Base-by-base conservation (phyloP, 2,113 vertebrate species). In the Polyodon spathula region DNA sequence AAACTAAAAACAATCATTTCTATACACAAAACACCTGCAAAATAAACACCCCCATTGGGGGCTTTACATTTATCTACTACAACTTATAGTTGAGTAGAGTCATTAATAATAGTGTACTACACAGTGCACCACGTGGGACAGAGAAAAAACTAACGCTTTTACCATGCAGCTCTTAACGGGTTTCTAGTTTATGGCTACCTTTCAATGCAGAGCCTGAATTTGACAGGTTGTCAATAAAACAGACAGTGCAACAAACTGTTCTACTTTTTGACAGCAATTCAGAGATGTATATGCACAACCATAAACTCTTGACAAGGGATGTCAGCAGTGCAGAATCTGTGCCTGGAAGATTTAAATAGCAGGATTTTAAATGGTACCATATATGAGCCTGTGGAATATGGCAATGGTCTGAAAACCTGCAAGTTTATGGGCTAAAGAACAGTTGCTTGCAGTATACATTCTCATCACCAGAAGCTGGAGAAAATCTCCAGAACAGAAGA, bases 201-300 rank as follows among this genome's bases (percentile, higher is more conserved):
- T 54, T 54, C 57, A 64, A 69, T 61, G 39, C 58, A 54, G n/a
- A 10, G 58, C 40, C 55, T 60, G 59, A 63, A 63, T 65, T 46
- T 72, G 71, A 78, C 73, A 78, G 73, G 59, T 72, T 66, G 69
- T 68, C 73, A 68, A 75, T 75, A 75, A 16, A 54, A 50, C 54
- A 50, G 57, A 48, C 54, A n/a, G 56, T 54, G 63, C 42, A 55
- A 40, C 61, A 39, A 37, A 48, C 16, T 37, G 50, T 54, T 12
- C 2, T 16, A 69, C 59, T 71, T 71, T 71, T 58, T 72, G 71
- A 75, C 68, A 71, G 68, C 53, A 6, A 48, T 66, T 63, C 61
- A 40, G 57, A 56, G 46, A 54, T 61, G 54, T 68, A 65, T 72
- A 71, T 75, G 73, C 68, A 68, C 56, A 74, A 58, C 50, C 27